Percentiles rank a stretch among this genome's conserved stretches.
phyloP scores from a whole-genome alignment of 2,113 vertebrate genomes.

The Egretta garzetta region DNA sequence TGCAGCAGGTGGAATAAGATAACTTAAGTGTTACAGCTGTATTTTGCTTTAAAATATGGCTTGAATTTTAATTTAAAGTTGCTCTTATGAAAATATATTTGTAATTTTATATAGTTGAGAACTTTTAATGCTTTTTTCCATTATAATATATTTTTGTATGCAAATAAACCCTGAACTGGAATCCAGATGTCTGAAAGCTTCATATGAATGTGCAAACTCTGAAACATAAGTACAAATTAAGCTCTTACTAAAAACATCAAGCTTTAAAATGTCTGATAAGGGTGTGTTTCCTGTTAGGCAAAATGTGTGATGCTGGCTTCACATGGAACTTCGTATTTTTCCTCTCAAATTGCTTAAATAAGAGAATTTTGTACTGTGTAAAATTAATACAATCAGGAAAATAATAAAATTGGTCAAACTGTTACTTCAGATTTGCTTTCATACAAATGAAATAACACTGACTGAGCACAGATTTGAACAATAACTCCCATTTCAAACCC shows the following conservation, averaged over 20 bases:
- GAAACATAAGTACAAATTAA: not conserved
- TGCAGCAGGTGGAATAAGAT: constrained; percentile 33
- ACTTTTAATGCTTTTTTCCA: constrained; percentile 80
- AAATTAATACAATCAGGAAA: not conserved
- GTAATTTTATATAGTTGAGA: constrained; percentile 90
- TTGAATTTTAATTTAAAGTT: constrained; percentile 87
- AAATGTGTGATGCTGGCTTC: not conserved
- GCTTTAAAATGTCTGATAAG: not conserved
- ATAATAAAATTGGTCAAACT: not conserved
- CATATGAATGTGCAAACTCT: not conserved
- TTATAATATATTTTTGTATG: constrained; percentile 98
- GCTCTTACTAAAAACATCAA: not conserved
- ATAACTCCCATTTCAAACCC: not conserved
- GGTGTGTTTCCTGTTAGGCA: not conserved
- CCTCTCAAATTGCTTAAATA: not conserved
- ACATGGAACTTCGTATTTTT: not conserved
- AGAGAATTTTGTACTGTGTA: not conserved
- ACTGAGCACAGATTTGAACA: not conserved
- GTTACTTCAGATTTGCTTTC: not conserved
- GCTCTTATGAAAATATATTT: constrained; percentile 87
- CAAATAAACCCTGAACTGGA: constrained; percentile 78
- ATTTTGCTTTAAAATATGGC: constrained; percentile 75
- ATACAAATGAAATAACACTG: not conserved
- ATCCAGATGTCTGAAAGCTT: constrained; percentile 24
- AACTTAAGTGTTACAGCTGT: constrained; percentile 60